These are phyloP conservation scores for Thymelicus lineola DNA, from an alignment of 2,888 invertebrate species.

Conservation along the genomic window DNA sequence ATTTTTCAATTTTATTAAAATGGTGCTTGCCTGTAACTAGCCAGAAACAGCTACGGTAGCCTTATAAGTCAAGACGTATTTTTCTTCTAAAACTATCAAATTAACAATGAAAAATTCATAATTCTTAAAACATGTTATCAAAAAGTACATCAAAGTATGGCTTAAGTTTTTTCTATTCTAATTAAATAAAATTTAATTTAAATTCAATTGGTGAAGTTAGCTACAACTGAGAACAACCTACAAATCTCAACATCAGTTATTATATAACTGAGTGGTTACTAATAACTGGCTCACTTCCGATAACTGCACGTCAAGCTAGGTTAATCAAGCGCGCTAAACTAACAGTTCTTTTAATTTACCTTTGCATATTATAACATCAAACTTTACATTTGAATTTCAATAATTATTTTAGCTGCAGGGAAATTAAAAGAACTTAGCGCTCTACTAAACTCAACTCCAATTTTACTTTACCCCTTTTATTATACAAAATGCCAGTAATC, in stretches of 20 bases:
- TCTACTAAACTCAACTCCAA: conserved; percentile 9
- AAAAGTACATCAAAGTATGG: conserved; percentile 1
- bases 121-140: background rate
- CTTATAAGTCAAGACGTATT: too few relatives aligned
- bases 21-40: background rate
- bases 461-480: too few relatives aligned
- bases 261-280: conserved; percentile 22
- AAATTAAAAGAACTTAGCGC: conserved; percentile 20
- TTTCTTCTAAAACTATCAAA: too few relatives aligned
- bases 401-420: background rate
- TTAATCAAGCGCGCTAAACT: conserved; percentile 30
- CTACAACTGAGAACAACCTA: background rate
- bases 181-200: background rate
- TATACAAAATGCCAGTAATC: too few relatives aligned
- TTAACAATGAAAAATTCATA: background rate
- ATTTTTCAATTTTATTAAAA: background rate
- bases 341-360: conserved; percentile 35
- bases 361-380: conserved; percentile 23
- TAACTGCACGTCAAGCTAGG: conserved; percentile 33
- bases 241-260: conserved; percentile 1
- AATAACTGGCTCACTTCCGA: conserved; percentile 36
- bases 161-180: background rate
- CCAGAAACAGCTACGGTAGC: too few relatives aligned
- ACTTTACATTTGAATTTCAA: background rate
- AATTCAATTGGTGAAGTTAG: background rate